Evolutionary conservation across 1,140 invertebrate genomes (phyloP), one percentile per base, ranked within the genome.

Genomic region (Stegodyphus mimosarum): DNA sequence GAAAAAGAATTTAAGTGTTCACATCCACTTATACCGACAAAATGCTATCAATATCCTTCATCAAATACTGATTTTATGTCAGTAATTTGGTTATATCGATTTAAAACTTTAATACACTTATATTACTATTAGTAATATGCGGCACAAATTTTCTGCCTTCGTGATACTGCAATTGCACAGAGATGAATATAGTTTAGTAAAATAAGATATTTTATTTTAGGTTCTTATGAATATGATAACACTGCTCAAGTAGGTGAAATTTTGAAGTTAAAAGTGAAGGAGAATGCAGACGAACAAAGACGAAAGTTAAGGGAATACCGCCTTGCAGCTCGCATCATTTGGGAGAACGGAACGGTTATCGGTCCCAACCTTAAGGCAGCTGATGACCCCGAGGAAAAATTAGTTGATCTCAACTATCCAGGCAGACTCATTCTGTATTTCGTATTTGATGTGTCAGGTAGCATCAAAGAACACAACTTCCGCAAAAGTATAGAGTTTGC

Each of bases 341-440:
- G 52, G 73, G 10, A 49, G 10, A 60, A 18, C 5, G 73, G 55
- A 18, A 60, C 52, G 17, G 51, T 53, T 6, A 10, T 15, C 33
- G 33, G 3, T 33, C 33, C 33, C 33, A 33, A 33, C 33, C n/a
- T n/a, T n/a, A n/a, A n/a, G 33, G 33, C 3, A 33, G 33, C 33
- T 33, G 33, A 33, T 33, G 33, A 3, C 33, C 72, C 72, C 10
- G 0, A 6, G 7, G 71, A 51, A 7, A 66, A 71, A 55, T 52
- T 67, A 13, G 3, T 85, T 51, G 74, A 85, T 55, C 69, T 85
- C 5, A 85, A 71, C 50, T 75, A 63, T 48, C 74, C 63, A 15
- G 70, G 64, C 49, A 77, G 85, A 18, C 10, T 67, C 6, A 71
- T 86, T 51, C 60, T 86, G n/a, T 86, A 86, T 49, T 86, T 86